A percentile compares a stretch with the other conserved stretches of the same genome.
phyloP scores from a whole-genome alignment of 2,113 vertebrate genomes.

The Hydrochoerus hydrochaeris region DNA sequence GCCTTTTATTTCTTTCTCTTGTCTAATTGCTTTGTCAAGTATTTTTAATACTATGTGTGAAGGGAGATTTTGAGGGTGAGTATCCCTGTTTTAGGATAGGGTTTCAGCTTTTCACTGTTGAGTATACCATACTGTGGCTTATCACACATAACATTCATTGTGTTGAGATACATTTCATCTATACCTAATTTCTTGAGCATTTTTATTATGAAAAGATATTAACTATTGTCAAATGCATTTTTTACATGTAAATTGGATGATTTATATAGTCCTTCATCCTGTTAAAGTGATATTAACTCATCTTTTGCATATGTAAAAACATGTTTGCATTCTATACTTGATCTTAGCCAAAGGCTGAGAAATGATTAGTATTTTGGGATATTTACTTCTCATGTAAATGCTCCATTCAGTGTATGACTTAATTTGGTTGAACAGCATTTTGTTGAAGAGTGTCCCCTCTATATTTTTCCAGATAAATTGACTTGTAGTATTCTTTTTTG shows the following conservation, averaged over 20 bases:
- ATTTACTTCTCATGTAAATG: not conserved
- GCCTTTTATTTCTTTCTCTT: not conserved
- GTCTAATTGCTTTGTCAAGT: not conserved
- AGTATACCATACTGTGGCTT: not conserved
- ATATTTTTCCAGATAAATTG: not conserved
- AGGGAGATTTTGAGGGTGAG: not conserved
- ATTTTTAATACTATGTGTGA: not conserved
- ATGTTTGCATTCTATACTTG: not conserved
- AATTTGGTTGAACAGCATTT: not conserved
- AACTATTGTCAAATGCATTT: not conserved
- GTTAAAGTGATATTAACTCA: not conserved
- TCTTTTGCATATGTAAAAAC: not conserved
- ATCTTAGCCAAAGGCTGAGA: not conserved
- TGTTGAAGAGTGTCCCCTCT: not conserved
- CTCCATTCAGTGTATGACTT: not conserved
- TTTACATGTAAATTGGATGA: not conserved
- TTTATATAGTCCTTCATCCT: not conserved
- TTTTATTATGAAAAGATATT: not conserved
- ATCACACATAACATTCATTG: not conserved
- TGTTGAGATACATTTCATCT: not conserved
- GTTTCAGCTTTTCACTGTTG: not conserved
- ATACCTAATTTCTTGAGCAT: not conserved
- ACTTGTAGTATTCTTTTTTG: not conserved
- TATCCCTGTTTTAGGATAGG: not conserved
- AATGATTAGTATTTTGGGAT: not conserved